Percentiles rank a stretch among this genome's conserved stretches.
Evolutionary conservation across 2,888 invertebrate genomes (phyloP).

Genomic region (Charanyca ferruginea): DNA sequence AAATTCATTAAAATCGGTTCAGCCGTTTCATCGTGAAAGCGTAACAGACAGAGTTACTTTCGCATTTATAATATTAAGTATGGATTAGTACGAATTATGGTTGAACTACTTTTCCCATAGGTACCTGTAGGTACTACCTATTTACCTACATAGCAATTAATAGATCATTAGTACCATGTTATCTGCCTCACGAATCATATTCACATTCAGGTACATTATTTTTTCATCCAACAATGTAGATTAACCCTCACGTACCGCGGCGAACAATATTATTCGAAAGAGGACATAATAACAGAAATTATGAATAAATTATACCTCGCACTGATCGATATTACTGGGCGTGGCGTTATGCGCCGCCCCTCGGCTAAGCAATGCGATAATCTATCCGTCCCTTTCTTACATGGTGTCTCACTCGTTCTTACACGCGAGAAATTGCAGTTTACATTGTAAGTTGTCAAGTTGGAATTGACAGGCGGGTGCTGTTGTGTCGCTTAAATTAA

Average conservation of each 20-base stretch:
- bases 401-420: conserved; percentile 56
- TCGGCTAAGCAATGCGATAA: conserved; percentile 58
- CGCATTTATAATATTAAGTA: no score
- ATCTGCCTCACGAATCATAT: conserved; percentile 5
- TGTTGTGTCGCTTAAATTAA: conserved; percentile 25
- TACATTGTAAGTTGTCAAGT: conserved; percentile 47
- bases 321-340: conserved; percentile 83
- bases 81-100: no score
- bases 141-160: conserved; percentile 9
- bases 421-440: conserved; percentile 34
- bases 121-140: no score
- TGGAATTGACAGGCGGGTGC: conserved; percentile 30
- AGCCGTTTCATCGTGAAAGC: no score
- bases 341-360: conserved; percentile 72
- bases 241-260: conserved; percentile 54
- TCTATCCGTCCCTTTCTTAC: conserved; percentile 68
- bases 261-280: conserved; percentile 62
- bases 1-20: no score
- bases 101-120: no score
- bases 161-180: conserved; percentile 16
- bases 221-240: conserved; percentile 2
- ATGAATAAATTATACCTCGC: conserved; percentile 85
- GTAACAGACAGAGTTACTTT: no score
- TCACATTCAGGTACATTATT: conserved; percentile 4
- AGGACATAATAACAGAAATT: conserved; percentile 79